These are phyloP conservation scores for Misgurnus mizolepis DNA, from an alignment of 2,113 vertebrate species.

Conservation along the genomic window DNA sequence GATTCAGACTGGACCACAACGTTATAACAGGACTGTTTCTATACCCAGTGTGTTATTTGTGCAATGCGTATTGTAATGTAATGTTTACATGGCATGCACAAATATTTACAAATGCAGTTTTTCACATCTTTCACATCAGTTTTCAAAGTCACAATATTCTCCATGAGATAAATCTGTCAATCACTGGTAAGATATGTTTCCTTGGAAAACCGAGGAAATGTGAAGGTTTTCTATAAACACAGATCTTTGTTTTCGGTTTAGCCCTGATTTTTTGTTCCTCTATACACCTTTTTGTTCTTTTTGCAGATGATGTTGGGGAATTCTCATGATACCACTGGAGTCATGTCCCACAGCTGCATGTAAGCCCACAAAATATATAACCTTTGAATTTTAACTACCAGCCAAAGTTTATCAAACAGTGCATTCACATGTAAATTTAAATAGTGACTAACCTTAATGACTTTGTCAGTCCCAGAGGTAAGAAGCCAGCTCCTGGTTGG, in stretches of 20 bases:
- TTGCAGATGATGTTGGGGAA: background rate
- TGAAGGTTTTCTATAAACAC: background rate
- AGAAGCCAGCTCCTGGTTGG: slow-evolving; percentile 90
- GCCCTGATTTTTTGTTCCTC: background rate
- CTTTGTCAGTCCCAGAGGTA: slow-evolving; percentile 92
- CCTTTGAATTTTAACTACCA: background rate
- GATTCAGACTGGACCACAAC: background rate
- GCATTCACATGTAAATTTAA: background rate
- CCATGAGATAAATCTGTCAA: background rate
- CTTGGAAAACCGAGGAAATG: background rate
- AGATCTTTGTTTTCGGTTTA: background rate
- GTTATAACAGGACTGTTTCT: no score
- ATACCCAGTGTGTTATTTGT: no score
- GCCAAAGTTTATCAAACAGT: background rate
- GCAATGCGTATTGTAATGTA: no score
- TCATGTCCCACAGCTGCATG: slow-evolving; percentile 96
- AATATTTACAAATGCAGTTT: slow-evolving; percentile 26
- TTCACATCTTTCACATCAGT: background rate
- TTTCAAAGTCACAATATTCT: background rate
- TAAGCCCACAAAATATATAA: slow-evolving; percentile 40
- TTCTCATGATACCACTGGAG: slow-evolving; percentile 92
- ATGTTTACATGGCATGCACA: slow-evolving; percentile 26
- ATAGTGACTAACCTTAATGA: slow-evolving; percentile 85
- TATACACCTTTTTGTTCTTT: background rate
- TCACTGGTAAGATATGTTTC: background rate